phyloP scores from a whole-genome alignment of 1,140 invertebrate species.

The Akabosia matsudoensis region DNA sequence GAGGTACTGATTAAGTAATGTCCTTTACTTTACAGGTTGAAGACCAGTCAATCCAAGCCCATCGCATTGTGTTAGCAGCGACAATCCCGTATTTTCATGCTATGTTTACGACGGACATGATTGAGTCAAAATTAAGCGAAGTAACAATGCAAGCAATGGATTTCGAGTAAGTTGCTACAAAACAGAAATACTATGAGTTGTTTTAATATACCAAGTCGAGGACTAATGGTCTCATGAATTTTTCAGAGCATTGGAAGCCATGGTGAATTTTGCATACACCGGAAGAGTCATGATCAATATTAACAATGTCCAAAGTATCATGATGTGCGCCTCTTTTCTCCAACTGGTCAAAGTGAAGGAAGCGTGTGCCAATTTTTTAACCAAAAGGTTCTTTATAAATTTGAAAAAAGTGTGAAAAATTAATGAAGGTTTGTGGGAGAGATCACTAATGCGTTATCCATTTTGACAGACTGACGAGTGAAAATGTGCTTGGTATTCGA shows the following conservation, averaged over 20 bases:
- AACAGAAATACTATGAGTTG: not conserved
- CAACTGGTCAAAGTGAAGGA: constrained; percentile 76
- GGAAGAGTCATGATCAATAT: constrained; percentile 73
- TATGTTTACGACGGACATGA: constrained; percentile 88
- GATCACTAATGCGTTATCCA: not conserved
- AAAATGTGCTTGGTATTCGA: constrained; percentile 79
- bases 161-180: constrained; percentile 59
- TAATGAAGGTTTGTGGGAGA: constrained; percentile 13
- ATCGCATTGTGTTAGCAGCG: constrained; percentile 78
- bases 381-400: constrained; percentile 58
- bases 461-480: constrained; percentile 67
- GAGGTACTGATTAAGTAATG: not conserved
- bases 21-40: constrained; percentile 62
- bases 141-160: constrained; percentile 80
- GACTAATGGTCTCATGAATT: not conserved
- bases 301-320: constrained; percentile 77
- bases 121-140: constrained; percentile 76
- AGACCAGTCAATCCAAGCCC: constrained; percentile 74
- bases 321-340: constrained; percentile 83
- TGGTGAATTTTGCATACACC: constrained; percentile 85
- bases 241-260: constrained; percentile 71
- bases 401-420: not conserved
- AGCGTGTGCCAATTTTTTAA: constrained; percentile 78
- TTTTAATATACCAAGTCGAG: constrained; percentile 43
- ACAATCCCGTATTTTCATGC: constrained; percentile 88